Percentiles rank a stretch among this genome's conserved stretches.
These are phyloP conservation scores for Dolichomitus sp. DNA, from an alignment of 2,888 invertebrate species.

Conservation along the genomic window DNA sequence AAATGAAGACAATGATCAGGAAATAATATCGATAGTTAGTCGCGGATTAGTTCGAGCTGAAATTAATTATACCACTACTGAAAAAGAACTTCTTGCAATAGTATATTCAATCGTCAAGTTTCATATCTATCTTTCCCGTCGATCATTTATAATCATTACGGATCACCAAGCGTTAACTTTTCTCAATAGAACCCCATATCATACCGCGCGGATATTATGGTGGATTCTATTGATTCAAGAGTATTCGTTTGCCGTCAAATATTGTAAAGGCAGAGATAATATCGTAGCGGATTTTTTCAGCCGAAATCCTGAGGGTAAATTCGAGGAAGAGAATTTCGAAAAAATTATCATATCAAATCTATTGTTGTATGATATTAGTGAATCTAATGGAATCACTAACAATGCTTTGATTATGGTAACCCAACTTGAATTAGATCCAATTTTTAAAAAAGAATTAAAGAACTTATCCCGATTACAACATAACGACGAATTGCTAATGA, in stretches of 20 bases:
- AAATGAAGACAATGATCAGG: conserved; percentile 42
- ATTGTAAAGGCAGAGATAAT: background rate
- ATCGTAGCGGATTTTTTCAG: conserved; percentile 1
- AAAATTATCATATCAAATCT: background rate
- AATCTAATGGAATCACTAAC: background rate
- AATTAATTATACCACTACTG: conserved; percentile 35
- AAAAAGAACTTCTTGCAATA: conserved; percentile 52
- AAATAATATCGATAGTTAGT: conserved; percentile 65
- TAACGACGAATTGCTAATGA: no score
- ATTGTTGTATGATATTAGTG: background rate
- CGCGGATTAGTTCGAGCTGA: conserved; percentile 42
- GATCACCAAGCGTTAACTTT: conserved; percentile 75
- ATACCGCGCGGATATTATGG: conserved; percentile 15
- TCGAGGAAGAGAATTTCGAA: background rate
- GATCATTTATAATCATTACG: conserved; percentile 69
- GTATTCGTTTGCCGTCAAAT: conserved; percentile 7
- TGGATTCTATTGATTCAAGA: conserved; percentile 25
- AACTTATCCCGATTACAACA: background rate
- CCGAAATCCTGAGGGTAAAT: background rate
- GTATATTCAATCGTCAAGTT: conserved; percentile 28
- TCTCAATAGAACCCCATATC: conserved; percentile 69
- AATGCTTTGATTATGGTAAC: background rate
- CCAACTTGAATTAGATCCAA: background rate
- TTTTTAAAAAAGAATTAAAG: conserved; percentile 8
- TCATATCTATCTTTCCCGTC: conserved; percentile 70